Percentiles rank a stretch among this genome's conserved stretches.
Evolutionary conservation across 2,888 invertebrate species (phyloP).

Genomic region (Sarcophaga rosellei): DNA sequence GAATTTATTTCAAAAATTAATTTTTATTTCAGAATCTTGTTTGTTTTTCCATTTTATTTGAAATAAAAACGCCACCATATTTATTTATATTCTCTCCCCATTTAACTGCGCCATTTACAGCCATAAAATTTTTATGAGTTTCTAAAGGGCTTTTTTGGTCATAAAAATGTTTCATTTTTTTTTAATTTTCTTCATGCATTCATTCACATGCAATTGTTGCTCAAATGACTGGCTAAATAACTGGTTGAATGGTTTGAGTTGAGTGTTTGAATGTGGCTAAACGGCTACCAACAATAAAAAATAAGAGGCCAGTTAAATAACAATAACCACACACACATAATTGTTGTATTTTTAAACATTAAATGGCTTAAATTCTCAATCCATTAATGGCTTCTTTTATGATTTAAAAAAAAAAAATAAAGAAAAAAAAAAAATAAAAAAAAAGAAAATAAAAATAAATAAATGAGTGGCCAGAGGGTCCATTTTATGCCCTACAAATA

Average conservation of each 20-base stretch:
- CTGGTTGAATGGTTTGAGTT: constrained; percentile 24
- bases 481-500: background rate
- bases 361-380: constrained; percentile 36
- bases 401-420: constrained; percentile 14
- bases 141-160: constrained; percentile 15
- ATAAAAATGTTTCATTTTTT: background rate
- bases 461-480: background rate
- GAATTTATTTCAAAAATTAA: constrained; percentile 9
- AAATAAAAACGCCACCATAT: constrained; percentile 25
- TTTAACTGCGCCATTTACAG: constrained; percentile 56
- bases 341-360: constrained; percentile 38
- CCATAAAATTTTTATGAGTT: constrained; percentile 40
- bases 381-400: constrained; percentile 53
- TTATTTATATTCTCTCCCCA: constrained; percentile 43
- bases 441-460: background rate
- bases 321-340: constrained; percentile 66
- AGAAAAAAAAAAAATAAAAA: background rate
- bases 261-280: constrained; percentile 28
- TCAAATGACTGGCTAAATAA: constrained; percentile 10
- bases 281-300: constrained; percentile 49
- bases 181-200: background rate
- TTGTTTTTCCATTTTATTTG: too few species aligned
- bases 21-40: too few species aligned
- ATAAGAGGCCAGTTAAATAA: constrained; percentile 54
- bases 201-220: constrained; percentile 3